These are phyloP conservation scores for Temnothorax ravouxi DNA, from an alignment of 2,888 invertebrate genomes.

Conservation along the genomic window DNA sequence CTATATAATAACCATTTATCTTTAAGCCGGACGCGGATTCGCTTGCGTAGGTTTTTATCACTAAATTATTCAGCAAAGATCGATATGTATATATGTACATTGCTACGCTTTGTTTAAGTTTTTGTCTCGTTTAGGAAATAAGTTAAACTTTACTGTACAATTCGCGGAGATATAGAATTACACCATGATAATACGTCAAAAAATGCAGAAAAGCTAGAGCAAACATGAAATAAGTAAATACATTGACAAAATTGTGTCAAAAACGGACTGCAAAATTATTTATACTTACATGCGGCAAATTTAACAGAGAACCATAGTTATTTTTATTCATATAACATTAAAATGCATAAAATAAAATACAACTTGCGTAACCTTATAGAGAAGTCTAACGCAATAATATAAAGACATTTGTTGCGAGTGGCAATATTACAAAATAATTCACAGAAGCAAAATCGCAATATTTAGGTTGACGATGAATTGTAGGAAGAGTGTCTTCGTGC, in stretches of 20 bases:
- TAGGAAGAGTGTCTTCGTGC: conserved; percentile 66
- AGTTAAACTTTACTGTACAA: conserved; percentile 8
- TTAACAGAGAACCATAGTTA: not conserved
- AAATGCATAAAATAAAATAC: not conserved
- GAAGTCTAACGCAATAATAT: conserved; percentile 23
- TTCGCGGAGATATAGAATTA: not conserved
- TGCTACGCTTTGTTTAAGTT: not conserved
- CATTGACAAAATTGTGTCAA: not conserved
- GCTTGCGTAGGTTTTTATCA: conserved; percentile 65
- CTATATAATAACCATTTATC: conserved; percentile 34
- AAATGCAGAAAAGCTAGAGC: not conserved
- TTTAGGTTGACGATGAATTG: conserved; percentile 56
- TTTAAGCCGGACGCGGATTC: conserved; percentile 45
- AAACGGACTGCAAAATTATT: not conserved
- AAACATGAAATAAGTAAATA: not conserved
- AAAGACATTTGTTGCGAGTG: conserved; percentile 40
- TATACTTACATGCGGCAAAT: not conserved
- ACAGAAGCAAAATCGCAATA: conserved; percentile 41
- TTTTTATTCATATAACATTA: not conserved
- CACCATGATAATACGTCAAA: not conserved
- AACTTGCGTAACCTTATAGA: not conserved
- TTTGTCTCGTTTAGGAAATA: not conserved
- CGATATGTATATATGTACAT: not conserved
- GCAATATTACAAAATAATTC: conserved; percentile 67
- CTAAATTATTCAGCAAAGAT: conserved; percentile 66